Base-by-base conservation (phyloP, 2,888 invertebrate genomes). In the Orthosia incerta region DNA sequence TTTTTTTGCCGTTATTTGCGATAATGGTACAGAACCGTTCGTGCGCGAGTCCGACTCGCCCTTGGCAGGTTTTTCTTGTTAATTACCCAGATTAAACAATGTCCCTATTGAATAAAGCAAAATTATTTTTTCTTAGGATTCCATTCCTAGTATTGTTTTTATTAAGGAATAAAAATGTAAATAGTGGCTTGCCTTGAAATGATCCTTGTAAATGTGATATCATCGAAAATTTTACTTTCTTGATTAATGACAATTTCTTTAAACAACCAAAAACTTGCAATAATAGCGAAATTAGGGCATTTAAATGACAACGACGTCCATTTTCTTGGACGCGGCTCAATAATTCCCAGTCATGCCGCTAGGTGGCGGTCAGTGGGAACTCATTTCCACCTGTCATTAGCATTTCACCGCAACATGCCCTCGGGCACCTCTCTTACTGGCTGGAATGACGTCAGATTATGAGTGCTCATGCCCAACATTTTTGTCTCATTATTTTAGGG, bases 321-420 rank as follows among this genome's bases (percentile, higher is more conserved):
- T 56, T 65, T 71, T 64, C 13, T 51, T 23, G 59, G 50, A 81
- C 50, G 45, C 9, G 4, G 16, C 39, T 71, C 45, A 48, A 63
- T 60, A 46, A 61, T 77, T 23, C 12, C n/a, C 63, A 46, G 20
- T 46, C 39, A 57, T 13, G 26, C 31, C 23, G 12, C 12, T 20
- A 56, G 60, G 23, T 23, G 11, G 71, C 87, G 62, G 61, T 48
- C 63, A 69, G 60, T 56, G 48, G 20, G 18, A 75, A 31, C 70
- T 79, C 59, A 83, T 83, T 82, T 83, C 85, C 83, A 53, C 53
- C 76, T 70, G 85, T 79, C 85, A 75, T 66, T 74, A 73, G 56
- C 70, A 71, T 78, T 78, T 70, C 20, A 15, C 9, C 46, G 64
- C 71, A 74, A 69, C 66, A 61, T 56, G 70, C 61, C 63, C 15